These are phyloP conservation scores for Platichthys flesus DNA, from an alignment of 2,113 vertebrate species.

Conservation along the genomic window DNA sequence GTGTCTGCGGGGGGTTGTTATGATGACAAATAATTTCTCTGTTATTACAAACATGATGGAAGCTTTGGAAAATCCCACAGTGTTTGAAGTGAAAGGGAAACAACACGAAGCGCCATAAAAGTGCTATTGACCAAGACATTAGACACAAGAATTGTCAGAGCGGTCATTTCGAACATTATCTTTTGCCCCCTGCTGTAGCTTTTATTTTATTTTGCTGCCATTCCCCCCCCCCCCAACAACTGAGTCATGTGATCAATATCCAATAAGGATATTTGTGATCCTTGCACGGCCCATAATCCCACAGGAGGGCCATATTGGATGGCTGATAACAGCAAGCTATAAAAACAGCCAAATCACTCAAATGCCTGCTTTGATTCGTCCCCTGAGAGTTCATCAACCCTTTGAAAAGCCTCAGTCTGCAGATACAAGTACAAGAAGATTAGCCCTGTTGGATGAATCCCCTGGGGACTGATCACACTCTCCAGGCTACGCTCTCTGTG, in stretches of 20 bases:
- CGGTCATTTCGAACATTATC: slow-evolving; percentile 54
- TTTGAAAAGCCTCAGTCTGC: slow-evolving; percentile 24
- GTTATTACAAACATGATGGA: slow-evolving; percentile 12
- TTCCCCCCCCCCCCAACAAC: slow-evolving; percentile 17
- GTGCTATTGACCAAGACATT: slow-evolving; percentile 57
- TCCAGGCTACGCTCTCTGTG: not conserved
- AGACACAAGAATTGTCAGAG: slow-evolving; percentile 52
- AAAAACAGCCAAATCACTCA: slow-evolving; percentile 59
- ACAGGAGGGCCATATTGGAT: slow-evolving; percentile 34
- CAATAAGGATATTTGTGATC: slow-evolving; percentile 72
- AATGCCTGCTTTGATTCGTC: slow-evolving; percentile 47
- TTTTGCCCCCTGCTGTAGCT: slow-evolving; percentile 54
- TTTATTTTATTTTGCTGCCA: slow-evolving; percentile 28
- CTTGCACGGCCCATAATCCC: slow-evolving; percentile 42
- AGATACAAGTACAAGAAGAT: slow-evolving; percentile 43
- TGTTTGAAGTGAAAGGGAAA: slow-evolving; percentile 30
- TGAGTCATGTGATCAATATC: slow-evolving; percentile 72
- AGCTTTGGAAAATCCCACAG: slow-evolving; percentile 22
- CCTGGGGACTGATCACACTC: not conserved
- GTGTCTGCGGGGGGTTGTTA: not conserved
- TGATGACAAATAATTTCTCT: slow-evolving; percentile 16
- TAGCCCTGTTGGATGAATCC: slow-evolving; percentile 39
- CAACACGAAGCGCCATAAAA: slow-evolving; percentile 34
- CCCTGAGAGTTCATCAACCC: slow-evolving; percentile 57
- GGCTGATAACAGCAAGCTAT: slow-evolving; percentile 58